A percentile compares a stretch with the other conserved stretches of the same genome.
phyloP scores from a whole-genome alignment of 30 jellyfish, hydroid and myxozoan species.

The Turritopsis dohrnii region DNA sequence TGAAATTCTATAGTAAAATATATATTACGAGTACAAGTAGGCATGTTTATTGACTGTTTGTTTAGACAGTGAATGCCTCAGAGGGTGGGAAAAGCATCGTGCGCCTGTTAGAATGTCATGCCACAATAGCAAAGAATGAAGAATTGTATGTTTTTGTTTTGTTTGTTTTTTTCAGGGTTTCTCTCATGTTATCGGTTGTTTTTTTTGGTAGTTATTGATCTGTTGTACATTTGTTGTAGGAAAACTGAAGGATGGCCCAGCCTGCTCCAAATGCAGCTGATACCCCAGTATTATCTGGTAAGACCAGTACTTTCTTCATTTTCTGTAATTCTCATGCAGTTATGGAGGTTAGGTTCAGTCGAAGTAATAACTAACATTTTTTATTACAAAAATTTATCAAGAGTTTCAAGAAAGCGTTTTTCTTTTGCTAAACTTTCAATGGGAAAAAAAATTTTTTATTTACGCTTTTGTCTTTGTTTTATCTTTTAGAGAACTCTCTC shows the following conservation, averaged over 20 bases:
- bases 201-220: neutral
- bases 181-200: neutral
- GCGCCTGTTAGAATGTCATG: slow-evolving; percentile 1
- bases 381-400: no score
- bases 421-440: neutral
- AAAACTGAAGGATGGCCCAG: slow-evolving; percentile 12
- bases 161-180: neutral
- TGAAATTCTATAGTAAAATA: neutral
- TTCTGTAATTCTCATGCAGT: no score
- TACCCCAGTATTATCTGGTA: slow-evolving; percentile 8
- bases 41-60: neutral
- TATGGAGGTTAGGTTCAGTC: no score
- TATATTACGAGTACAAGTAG: neutral
- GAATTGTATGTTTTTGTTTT: slow-evolving; percentile 10
- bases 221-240: neutral
- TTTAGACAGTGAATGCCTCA: neutral
- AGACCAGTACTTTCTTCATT: neutral
- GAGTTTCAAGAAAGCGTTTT: no score
- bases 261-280: slow-evolving; percentile 1
- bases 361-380: no score
- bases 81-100: neutral
- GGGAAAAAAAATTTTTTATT: neutral
- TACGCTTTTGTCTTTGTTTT: neutral
- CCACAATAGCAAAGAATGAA: slow-evolving; percentile 1
- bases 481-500: neutral